Percentiles rank a stretch among this genome's conserved stretches.
Conservation (phyloP, 1,140 invertebrate species). For the Holotrichia oblita region DNA sequence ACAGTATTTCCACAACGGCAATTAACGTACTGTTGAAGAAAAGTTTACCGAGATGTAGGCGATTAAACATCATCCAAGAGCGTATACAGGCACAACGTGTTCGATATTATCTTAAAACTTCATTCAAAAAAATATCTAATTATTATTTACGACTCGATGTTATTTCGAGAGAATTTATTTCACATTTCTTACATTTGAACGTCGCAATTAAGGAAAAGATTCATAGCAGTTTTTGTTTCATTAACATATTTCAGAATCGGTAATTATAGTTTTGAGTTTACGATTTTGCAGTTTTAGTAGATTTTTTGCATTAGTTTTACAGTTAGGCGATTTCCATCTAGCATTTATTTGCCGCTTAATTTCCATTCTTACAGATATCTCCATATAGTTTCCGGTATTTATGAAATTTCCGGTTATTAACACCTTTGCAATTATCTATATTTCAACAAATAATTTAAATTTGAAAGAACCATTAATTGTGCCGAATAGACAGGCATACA, state of each 20-base stretch:
- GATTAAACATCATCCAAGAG: not conserved
- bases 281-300: slow-evolving; percentile 7
- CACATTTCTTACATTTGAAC: not conserved
- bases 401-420: not conserved
- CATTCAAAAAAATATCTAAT: not conserved
- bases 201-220: not conserved
- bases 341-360: no score
- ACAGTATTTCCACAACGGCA: not conserved
- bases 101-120: not conserved
- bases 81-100: not conserved
- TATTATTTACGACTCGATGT: not conserved
- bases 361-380: not conserved
- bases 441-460: no score
- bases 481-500: no score
- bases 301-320: not conserved
- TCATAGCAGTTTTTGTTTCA: not conserved
- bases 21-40: not conserved
- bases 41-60: not conserved
- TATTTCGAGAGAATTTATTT: not conserved
- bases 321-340: not conserved
- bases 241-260: slow-evolving; percentile 22
- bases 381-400: not conserved
- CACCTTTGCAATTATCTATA: not conserved
- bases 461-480: no score
- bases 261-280: not conserved